Percentiles rank a stretch among this genome's conserved stretches.
Conservation (phyloP, 1,140 invertebrate genomes). For the Vollenhovia emeryi region DNA sequence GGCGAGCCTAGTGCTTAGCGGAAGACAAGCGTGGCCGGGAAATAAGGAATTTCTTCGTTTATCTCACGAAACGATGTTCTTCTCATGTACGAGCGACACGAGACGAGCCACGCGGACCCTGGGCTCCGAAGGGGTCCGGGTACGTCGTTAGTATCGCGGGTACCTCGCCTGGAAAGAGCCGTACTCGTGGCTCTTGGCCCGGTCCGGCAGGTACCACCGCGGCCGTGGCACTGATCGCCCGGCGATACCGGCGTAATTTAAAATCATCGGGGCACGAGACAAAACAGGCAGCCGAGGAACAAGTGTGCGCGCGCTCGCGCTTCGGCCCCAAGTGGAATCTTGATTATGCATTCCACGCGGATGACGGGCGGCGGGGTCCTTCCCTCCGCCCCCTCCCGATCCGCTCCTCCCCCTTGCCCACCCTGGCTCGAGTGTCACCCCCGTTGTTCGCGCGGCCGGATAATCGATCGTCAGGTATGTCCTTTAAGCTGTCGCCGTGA, state of each 20-base stretch:
- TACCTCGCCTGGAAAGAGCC: slow-evolving; percentile 74
- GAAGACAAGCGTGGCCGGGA: neutral
- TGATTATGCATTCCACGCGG: slow-evolving; percentile 80
- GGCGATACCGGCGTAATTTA: slow-evolving; percentile 80
- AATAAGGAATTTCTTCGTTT: slow-evolving; percentile 5
- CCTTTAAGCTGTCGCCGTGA: slow-evolving; percentile 69
- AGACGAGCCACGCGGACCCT: slow-evolving; percentile 42
- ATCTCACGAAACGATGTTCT: slow-evolving; percentile 10
- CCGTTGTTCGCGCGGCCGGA: slow-evolving; percentile 45
- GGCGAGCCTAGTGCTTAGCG: neutral
- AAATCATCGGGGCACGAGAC: slow-evolving; percentile 81
- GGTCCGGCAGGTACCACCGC: slow-evolving; percentile 75
- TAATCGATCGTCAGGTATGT: slow-evolving; percentile 70
- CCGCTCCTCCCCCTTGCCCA: neutral
- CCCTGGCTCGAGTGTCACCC: slow-evolving; percentile 33
- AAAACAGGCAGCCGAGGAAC: slow-evolving; percentile 77
- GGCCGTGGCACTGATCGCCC: slow-evolving; percentile 78
- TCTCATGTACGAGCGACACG: slow-evolving; percentile 44
- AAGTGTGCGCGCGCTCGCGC: slow-evolving; percentile 72
- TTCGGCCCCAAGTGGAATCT: slow-evolving; percentile 77
- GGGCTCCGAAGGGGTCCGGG: slow-evolving; percentile 55
- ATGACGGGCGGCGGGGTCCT: slow-evolving; percentile 69
- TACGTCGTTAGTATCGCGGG: slow-evolving; percentile 70
- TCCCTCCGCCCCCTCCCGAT: neutral
- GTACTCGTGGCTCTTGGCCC: slow-evolving; percentile 70